These are phyloP conservation scores for Penaeus chinensis DNA, from an alignment of 1,140 invertebrate genomes.

Conservation along the genomic window DNA sequence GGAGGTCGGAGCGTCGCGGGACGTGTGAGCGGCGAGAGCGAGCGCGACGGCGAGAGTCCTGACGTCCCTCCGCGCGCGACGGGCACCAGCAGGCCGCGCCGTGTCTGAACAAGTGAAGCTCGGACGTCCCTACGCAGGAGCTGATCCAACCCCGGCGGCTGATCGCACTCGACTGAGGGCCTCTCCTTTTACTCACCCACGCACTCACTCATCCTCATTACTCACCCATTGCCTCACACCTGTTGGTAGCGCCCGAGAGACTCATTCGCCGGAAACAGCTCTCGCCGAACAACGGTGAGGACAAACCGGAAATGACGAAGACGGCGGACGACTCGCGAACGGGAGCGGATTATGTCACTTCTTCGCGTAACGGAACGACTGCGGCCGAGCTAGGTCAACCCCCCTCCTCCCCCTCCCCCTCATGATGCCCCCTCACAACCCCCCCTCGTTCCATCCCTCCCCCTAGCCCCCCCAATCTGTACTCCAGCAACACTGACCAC, in stretches of 20 bases:
- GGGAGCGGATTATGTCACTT: conserved; percentile 27
- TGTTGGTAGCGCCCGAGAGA: conserved; percentile 26
- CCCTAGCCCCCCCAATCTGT: too few species aligned
- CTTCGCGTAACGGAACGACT: conserved; percentile 30
- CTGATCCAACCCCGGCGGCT: conserved; percentile 35
- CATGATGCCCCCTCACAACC: too few species aligned
- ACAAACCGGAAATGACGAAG: conserved; percentile 55
- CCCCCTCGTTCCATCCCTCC: neutral
- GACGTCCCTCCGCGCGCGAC: conserved; percentile 1
- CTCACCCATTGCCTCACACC: conserved; percentile 58
- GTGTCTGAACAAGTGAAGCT: conserved; percentile 36
- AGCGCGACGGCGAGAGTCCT: neutral
- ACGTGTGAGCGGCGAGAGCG: neutral
- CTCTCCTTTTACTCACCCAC: conserved; percentile 40
- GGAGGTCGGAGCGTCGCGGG: neutral
- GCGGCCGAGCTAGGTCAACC: conserved; percentile 1
- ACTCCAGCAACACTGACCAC: too few species aligned
- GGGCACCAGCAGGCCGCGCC: conserved; percentile 34
- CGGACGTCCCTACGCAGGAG: conserved; percentile 11
- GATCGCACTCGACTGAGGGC: conserved; percentile 33
- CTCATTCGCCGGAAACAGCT: conserved; percentile 58
- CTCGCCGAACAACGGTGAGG: conserved; percentile 39
- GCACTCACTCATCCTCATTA: conserved; percentile 58
- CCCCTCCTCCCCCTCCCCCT: neutral
- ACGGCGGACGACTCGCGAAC: neutral